Conservation (phyloP, 2,888 invertebrate species). For the Nomada goodeniana region DNA sequence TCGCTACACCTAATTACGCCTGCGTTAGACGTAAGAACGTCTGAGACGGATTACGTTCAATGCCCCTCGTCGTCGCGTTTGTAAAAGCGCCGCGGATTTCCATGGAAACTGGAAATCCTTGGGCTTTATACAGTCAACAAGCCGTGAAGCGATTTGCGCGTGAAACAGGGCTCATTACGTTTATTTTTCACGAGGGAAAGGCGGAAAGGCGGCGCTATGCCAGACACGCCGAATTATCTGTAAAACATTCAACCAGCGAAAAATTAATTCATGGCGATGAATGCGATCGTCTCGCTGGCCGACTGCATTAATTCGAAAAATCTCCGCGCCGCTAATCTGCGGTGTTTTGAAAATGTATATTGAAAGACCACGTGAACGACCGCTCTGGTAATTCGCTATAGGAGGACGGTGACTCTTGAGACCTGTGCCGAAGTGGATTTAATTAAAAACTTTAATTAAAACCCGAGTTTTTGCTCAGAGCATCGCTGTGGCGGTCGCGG, state of each 20-base stretch:
- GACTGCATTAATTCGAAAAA: background rate
- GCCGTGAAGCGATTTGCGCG: background rate
- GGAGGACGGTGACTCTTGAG: background rate
- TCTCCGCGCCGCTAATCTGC: background rate
- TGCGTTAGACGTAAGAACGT: background rate
- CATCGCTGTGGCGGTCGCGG: background rate
- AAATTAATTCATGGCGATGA: slow-evolving; percentile 10
- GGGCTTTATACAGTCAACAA: background rate
- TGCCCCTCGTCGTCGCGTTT: background rate
- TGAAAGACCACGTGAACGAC: background rate
- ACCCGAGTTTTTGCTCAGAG: background rate
- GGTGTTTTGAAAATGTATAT: background rate
- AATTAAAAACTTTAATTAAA: slow-evolving; percentile 51
- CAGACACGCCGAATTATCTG: background rate
- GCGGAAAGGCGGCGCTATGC: background rate
- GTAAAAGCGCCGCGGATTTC: background rate
- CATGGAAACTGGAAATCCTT: background rate
- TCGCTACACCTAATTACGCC: background rate
- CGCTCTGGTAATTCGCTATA: background rate
- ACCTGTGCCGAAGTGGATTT: slow-evolving; percentile 1
- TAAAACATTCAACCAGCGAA: background rate
- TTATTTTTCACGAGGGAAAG: background rate
- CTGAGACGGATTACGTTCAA: slow-evolving; percentile 13
- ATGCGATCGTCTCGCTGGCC: no score
- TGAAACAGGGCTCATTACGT: background rate